Conservation (phyloP, 2,888 invertebrate species). For the Noctua janthina region DNA sequence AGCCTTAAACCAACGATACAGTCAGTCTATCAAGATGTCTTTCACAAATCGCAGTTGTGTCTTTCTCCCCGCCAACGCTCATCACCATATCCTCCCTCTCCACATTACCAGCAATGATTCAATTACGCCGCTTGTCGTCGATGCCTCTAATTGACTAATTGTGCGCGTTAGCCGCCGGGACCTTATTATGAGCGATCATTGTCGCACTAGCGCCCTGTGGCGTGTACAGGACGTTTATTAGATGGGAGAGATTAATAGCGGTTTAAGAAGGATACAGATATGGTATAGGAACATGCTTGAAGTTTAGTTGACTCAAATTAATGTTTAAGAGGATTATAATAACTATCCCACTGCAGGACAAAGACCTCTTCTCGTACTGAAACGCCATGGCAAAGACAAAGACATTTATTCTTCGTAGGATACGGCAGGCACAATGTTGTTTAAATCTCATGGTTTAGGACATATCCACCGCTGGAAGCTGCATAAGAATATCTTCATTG, state of each 20-base stretch:
- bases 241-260: conserved; percentile 1
- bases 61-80: conserved; percentile 11
- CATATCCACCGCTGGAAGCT: too few species aligned
- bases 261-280: not conserved
- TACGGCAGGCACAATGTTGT: too few species aligned
- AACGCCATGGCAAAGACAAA: not conserved
- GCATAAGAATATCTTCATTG: too few species aligned
- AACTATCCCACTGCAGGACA: not conserved
- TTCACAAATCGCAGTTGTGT: too few species aligned
- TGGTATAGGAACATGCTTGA: not conserved
- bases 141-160: conserved; percentile 57
- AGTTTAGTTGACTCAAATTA: not conserved
- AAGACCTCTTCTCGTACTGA: not conserved
- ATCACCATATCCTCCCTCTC: not conserved
- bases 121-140: conserved; percentile 46
- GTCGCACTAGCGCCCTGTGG: not conserved
- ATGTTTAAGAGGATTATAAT: not conserved
- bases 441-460: too few species aligned
- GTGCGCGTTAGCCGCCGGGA: conserved; percentile 34
- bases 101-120: conserved; percentile 51
- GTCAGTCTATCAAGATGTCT: not conserved
- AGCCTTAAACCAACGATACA: not conserved
- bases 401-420: not conserved
- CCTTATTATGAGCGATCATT: conserved; percentile 40
- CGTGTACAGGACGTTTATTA: not conserved